Conservation (phyloP, 2,888 invertebrate genomes). For the Eremobia ochroleuca region DNA sequence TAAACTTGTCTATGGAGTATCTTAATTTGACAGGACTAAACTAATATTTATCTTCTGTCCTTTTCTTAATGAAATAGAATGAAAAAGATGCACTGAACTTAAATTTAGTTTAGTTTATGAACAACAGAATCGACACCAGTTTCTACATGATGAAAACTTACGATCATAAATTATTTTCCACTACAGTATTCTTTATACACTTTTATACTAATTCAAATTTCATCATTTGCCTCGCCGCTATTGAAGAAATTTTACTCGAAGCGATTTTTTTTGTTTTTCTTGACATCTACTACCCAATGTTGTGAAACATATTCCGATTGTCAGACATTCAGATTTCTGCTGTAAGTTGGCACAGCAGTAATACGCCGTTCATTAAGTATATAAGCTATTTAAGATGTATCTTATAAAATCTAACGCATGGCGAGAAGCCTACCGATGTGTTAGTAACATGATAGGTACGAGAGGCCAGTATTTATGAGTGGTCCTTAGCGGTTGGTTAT, state of each 20-base stretch:
- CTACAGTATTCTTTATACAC: background rate
- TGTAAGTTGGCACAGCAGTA: background rate
- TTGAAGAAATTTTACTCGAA: background rate
- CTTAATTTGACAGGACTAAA: too few species aligned
- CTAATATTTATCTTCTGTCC: too few species aligned
- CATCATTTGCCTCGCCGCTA: background rate
- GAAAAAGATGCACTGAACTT: too few species aligned
- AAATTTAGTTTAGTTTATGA: too few species aligned
- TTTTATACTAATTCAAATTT: background rate
- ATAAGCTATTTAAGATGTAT: background rate
- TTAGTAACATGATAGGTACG: background rate
- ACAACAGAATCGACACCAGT: too few species aligned
- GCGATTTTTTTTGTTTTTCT: background rate
- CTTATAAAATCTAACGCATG: background rate
- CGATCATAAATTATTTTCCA: background rate
- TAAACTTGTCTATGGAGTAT: too few species aligned
- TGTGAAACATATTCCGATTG: background rate
- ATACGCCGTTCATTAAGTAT: background rate
- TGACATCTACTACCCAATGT: background rate
- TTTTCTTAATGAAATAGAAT: too few species aligned
- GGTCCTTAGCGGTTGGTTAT: conserved; percentile 25
- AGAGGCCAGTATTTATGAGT: background rate
- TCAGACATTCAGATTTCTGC: background rate
- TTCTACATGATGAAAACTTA: background rate
- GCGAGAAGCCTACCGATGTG: background rate